Base-by-base conservation (phyloP, 1,140 invertebrate genomes). In the Neuroterus valhalla region DNA sequence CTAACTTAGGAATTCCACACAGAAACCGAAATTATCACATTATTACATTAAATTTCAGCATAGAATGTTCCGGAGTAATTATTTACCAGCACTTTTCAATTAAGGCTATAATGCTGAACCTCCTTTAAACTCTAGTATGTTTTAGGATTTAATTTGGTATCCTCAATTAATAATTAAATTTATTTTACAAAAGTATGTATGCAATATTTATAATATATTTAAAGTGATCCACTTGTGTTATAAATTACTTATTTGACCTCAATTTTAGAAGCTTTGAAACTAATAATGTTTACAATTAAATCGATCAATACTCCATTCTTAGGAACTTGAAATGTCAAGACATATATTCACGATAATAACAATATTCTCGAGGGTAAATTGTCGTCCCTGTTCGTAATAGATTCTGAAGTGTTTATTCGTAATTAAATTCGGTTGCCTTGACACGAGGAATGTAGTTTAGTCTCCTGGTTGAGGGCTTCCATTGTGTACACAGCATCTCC, bases 321-420 rank as follows among this genome's bases (percentile, higher is more conserved):
- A 62, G 31, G 55, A 62, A 26, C 23, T 15, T 31, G 55, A 26
- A 62, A 62, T 62, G 55, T 62, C 55, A 23, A 62, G 5, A 23
- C 55, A 62, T 62, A 38, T 15, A 62, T 62, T 62, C 31, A 62
- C 55, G 55, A 23, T 26, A 62, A 62, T 62, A 62, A 62, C 55
- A 62, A 38, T 62, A 62, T 62, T 62, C 55, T 62, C 55, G n/a
- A 62, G 55, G 55, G 26, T 62, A 62, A 62, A 62, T 62, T 62
- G 55, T 62, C 55, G 55, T n/a, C 26, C 23, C 55, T 62, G 55
- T 62, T 62, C 70, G 42, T 62, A n/a, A 31, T 46, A 67, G 45
- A 31, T 23, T 66, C 26, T 19, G 46, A 71, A 67, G 44, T 68
- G 74, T 75, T 75, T 75, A 71, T 68, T 75, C 74, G 55, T 71